Evolutionary conservation across 2,797 vertebrate genomes (phyloP).

Genomic region (Thamnophis elegans): DNA sequence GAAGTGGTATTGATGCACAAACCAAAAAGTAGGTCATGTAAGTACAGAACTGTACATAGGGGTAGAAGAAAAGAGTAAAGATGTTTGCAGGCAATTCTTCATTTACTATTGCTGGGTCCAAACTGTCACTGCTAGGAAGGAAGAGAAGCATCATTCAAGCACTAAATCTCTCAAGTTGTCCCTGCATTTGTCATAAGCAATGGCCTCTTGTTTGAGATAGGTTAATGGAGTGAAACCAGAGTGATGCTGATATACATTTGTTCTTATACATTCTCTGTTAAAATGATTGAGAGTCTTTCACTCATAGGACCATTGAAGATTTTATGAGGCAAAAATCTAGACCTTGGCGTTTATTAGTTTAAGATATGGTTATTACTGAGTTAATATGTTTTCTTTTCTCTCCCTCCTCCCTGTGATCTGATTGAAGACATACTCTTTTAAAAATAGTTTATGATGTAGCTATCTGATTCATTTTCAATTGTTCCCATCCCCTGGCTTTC

Average conservation of each 20-base stretch:
- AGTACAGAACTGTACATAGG: background rate
- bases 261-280: conserved; percentile 22
- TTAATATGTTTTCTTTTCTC: background rate
- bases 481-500: background rate
- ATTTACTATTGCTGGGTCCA: background rate
- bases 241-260: conserved; percentile 21
- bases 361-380: conserved; percentile 1
- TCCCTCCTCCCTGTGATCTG: background rate
- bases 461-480: background rate
- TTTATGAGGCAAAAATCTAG: conserved; percentile 30
- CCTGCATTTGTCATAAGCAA: conserved; percentile 7
- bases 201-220: conserved; percentile 7
- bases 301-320: conserved; percentile 19
- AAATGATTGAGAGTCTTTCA: conserved; percentile 26
- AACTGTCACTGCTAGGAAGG: background rate
- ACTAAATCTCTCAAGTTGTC: background rate
- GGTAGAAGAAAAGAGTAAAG: background rate
- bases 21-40: background rate
- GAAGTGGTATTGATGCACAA: too few relatives aligned
- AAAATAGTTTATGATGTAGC: background rate
- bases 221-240: conserved; percentile 26
- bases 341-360: conserved; percentile 26
- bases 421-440: background rate
- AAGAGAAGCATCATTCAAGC: background rate
- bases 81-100: background rate